A percentile compares a stretch with the other conserved stretches of the same genome.
phyloP scores from a whole-genome alignment of 2,797 vertebrate genomes.

The Anisognathus igniventris region DNA sequence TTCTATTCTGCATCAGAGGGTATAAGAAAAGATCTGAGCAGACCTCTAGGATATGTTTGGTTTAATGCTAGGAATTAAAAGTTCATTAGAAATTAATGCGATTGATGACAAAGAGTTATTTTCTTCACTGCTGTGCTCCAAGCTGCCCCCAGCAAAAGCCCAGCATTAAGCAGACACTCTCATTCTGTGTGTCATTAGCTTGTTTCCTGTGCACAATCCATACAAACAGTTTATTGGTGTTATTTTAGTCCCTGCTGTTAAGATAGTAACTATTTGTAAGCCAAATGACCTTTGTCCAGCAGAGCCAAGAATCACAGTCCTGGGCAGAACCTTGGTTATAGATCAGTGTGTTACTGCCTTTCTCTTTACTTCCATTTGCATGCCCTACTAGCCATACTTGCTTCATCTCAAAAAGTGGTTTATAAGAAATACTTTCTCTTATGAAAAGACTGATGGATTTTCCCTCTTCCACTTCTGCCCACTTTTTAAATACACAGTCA shows the following conservation, averaged over 20 bases:
- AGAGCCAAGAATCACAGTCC: not conserved
- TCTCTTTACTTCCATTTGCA: not conserved
- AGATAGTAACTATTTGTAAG: conserved; percentile 16
- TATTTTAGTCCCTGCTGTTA: not conserved
- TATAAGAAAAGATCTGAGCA: not conserved
- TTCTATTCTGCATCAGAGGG: not conserved
- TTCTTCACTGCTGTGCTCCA: not conserved
- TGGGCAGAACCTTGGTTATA: not conserved
- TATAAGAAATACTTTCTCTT: not conserved
- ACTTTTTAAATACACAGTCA: not conserved
- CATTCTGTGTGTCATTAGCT: not conserved
- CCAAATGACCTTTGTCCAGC: conserved; percentile 9
- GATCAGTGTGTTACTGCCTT: not conserved
- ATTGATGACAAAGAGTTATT: not conserved
- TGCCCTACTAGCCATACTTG: not conserved
- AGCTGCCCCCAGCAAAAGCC: not conserved
- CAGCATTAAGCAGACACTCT: not conserved
- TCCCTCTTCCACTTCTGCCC: not conserved
- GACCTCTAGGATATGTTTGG: not conserved
- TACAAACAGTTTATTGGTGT: not conserved
- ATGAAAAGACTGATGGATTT: not conserved
- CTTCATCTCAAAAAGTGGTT: not conserved
- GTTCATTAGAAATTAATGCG: not conserved
- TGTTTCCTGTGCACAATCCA: not conserved
- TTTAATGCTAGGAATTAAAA: not conserved